phyloP scores from a whole-genome alignment of 2,113 vertebrate species.

The Parus major region DNA sequence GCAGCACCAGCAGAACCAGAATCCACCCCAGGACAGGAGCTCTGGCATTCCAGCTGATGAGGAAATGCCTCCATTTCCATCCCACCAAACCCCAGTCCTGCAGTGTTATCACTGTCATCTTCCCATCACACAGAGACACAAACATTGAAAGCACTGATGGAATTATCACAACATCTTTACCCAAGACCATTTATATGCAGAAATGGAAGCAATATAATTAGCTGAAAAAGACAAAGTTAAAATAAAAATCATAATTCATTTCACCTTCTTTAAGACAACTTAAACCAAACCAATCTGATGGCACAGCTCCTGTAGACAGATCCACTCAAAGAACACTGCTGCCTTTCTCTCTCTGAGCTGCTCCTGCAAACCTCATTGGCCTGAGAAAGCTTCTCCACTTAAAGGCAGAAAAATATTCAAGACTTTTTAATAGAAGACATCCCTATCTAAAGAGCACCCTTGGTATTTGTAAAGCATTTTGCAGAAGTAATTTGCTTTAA shows the following conservation, averaged over 20 bases:
- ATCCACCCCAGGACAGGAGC: background rate
- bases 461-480: constrained; percentile 49
- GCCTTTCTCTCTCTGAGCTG: background rate
- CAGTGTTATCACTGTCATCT: rapidly evolving
- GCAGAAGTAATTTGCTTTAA: constrained; percentile 49
- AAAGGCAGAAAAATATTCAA: constrained; percentile 19
- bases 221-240: background rate
- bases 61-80: background rate
- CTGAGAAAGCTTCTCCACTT: background rate
- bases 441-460: constrained; percentile 26
- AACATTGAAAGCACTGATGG: background rate
- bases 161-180: rapidly evolving
- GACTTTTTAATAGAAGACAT: constrained; percentile 30
- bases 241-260: background rate
- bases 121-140: background rate
- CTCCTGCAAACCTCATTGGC: background rate
- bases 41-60: too few species aligned
- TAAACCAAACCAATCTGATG: background rate
- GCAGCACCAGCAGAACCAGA: background rate
- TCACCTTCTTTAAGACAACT: background rate
- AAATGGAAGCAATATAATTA: background rate
- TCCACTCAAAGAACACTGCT: background rate
- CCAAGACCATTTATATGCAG: background rate
- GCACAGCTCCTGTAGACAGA: background rate
- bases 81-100: rapidly evolving